Conservation (phyloP, 2,888 invertebrate species). For the Noctua janthe region DNA sequence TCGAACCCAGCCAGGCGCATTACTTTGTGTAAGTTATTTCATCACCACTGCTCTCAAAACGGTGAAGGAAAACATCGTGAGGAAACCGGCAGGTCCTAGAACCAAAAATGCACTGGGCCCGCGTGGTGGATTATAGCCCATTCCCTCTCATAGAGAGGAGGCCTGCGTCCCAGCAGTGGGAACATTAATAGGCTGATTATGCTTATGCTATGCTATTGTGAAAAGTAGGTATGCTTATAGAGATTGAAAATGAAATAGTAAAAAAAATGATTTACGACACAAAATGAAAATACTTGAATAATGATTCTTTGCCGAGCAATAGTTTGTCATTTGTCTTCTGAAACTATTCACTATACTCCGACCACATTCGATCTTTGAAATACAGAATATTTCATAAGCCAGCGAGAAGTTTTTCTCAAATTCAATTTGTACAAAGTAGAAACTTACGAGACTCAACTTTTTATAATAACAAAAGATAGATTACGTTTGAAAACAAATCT, state of each 20-base stretch:
- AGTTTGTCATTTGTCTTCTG: conserved; percentile 40
- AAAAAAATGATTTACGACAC: not conserved
- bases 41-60: too few relatives aligned
- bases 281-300: conserved; percentile 22
- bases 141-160: too few relatives aligned
- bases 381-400: conserved; percentile 41
- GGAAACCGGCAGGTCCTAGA: too few relatives aligned
- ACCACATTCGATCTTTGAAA: conserved; percentile 32
- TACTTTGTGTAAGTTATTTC: too few relatives aligned
- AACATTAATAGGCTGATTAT: too few relatives aligned
- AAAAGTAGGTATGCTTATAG: not conserved
- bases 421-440: conserved; percentile 33
- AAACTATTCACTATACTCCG: conserved; percentile 19
- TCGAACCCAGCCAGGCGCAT: too few relatives aligned
- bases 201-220: not conserved
- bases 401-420: conserved; percentile 30
- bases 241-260: conserved; percentile 9
- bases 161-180: too few relatives aligned
- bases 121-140: too few relatives aligned
- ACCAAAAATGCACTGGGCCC: too few relatives aligned
- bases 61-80: too few relatives aligned
- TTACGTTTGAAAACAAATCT: conserved; percentile 28
- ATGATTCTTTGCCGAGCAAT: conserved; percentile 7
- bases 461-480: conserved; percentile 27
- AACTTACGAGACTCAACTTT: conserved; percentile 15